phyloP scores from a whole-genome alignment of 2,113 vertebrate species.

The Entomyzon cyanotis region DNA sequence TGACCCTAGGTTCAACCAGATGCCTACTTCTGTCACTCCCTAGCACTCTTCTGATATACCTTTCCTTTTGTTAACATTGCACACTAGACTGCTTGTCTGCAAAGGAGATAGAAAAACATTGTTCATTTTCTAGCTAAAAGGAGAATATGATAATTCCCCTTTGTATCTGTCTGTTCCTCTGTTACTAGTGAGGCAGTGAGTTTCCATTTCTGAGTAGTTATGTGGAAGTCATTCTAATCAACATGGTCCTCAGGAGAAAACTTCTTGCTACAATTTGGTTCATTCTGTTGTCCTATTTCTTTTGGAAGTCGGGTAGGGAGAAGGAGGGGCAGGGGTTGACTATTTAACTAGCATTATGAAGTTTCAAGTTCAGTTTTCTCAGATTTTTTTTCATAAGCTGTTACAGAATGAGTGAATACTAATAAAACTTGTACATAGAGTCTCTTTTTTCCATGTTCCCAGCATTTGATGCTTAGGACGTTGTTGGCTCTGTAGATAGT shows the following conservation, averaged over 20 bases:
- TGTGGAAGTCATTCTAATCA: constrained; percentile 21
- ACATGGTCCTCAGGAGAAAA: background rate
- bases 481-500: background rate
- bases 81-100: background rate
- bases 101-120: background rate
- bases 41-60: background rate
- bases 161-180: background rate
- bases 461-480: background rate
- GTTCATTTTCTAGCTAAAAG: background rate
- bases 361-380: background rate
- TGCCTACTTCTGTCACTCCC: background rate
- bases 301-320: background rate
- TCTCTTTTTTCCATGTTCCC: background rate
- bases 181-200: background rate
- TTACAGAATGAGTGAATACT: background rate
- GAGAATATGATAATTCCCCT: background rate
- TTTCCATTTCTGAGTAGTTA: constrained; percentile 28
- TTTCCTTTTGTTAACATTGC: background rate
- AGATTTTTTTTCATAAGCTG: background rate
- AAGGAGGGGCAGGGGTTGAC: background rate
- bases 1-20: background rate
- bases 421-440: background rate
- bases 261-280: constrained; percentile 27
- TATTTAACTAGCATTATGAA: constrained; percentile 18
- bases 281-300: background rate